Evolutionary conservation across 2,888 invertebrate genomes (phyloP).

Genomic region (Graphium colonna): DNA sequence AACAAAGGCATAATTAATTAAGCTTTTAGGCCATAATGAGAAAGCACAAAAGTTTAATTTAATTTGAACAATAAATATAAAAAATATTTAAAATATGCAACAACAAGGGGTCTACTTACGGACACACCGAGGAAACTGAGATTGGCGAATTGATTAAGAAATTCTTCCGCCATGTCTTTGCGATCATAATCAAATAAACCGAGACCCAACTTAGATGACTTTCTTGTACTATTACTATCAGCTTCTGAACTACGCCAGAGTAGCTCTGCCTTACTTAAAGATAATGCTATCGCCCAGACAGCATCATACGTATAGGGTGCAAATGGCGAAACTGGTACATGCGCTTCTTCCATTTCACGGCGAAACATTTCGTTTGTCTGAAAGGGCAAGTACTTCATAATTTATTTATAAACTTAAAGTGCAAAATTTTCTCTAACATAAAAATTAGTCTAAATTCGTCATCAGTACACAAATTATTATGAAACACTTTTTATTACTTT

Average conservation of each 20-base stretch:
- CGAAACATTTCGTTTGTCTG: slow-evolving; percentile 84
- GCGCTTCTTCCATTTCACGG: slow-evolving; percentile 75
- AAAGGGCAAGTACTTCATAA: neutral
- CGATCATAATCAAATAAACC: slow-evolving; percentile 86
- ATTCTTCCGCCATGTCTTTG: slow-evolving; percentile 85
- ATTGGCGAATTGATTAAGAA: slow-evolving; percentile 85
- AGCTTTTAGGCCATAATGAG: no score
- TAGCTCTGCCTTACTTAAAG: slow-evolving; percentile 83
- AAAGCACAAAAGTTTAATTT: no score
- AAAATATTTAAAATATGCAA: no score
- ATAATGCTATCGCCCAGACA: slow-evolving; percentile 93
- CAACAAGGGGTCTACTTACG: slow-evolving; percentile 78
- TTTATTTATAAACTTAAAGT: slow-evolving; percentile 3
- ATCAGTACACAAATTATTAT: no score
- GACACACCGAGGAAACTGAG: slow-evolving; percentile 92
- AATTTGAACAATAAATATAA: no score
- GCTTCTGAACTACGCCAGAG: slow-evolving; percentile 68
- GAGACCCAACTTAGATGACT: slow-evolving; percentile 52
- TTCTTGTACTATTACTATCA: slow-evolving; percentile 39
- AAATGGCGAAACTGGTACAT: slow-evolving; percentile 81
- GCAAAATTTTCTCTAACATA: no score
- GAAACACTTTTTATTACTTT: no score
- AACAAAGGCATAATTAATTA: no score
- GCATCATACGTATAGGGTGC: slow-evolving; percentile 94
- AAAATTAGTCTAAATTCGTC: no score